Evolutionary conservation across 2,113 vertebrate genomes (phyloP).

Genomic region (Mungos mungo): DNA sequence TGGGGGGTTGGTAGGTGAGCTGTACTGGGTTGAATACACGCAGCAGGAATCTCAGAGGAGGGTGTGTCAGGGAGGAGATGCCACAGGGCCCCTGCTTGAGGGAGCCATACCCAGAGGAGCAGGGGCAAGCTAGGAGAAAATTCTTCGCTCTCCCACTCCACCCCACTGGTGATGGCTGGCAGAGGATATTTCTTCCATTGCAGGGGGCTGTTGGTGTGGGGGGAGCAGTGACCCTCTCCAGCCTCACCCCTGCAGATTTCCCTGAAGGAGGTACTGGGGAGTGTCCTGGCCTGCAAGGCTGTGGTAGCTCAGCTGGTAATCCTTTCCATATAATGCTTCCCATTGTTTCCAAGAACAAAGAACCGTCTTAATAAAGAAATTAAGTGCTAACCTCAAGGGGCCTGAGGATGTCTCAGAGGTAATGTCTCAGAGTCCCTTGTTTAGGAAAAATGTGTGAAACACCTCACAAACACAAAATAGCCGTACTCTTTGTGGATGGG

Average conservation of each 20-base stretch:
- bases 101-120: background rate
- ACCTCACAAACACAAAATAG: background rate
- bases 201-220: background rate
- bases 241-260: background rate
- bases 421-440: background rate
- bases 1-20: background rate
- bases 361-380: conserved; percentile 15
- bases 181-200: background rate
- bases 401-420: background rate
- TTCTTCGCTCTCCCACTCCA: background rate
- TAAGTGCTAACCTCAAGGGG: background rate
- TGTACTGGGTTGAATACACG: background rate
- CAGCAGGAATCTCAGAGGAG: background rate
- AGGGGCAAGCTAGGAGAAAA: background rate
- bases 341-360: background rate
- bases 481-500: background rate
- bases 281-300: background rate
- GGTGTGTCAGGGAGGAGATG: background rate
- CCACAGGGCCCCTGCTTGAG: too few species aligned
- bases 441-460: background rate
- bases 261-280: background rate
- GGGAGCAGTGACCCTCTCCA: background rate
- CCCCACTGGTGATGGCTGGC: too few species aligned
- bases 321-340: background rate
- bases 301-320: background rate